phyloP scores from a whole-genome alignment of 2,113 vertebrate genomes.

The Hydrochoerus hydrochaeris region DNA sequence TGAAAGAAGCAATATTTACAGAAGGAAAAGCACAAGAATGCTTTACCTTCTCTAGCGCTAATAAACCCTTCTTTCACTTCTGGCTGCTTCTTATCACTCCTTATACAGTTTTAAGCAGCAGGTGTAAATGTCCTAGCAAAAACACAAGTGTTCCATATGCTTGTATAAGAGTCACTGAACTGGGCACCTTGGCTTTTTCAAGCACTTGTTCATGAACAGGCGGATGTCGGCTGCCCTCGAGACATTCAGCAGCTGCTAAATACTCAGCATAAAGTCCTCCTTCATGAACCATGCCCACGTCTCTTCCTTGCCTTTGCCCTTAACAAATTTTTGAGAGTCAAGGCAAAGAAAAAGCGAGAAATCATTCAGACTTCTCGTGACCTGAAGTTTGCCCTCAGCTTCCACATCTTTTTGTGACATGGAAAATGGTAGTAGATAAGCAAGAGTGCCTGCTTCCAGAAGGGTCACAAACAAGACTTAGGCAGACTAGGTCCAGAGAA shows the following conservation, averaged over 20 bases:
- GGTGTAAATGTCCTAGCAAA: neutral
- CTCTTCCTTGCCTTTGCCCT: neutral
- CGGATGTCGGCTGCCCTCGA: neutral
- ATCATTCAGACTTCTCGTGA: neutral
- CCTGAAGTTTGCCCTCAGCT: conserved; percentile 42
- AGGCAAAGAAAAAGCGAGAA: conserved; percentile 35
- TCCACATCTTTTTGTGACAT: neutral
- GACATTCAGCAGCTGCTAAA: neutral
- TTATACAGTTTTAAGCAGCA: neutral
- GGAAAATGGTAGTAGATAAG: conserved; percentile 36
- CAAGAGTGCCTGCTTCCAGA: neutral
- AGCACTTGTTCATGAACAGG: neutral
- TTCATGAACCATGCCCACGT: neutral
- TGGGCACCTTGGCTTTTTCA: neutral
- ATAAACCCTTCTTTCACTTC: neutral
- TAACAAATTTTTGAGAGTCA: neutral
- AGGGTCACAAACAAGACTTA: neutral
- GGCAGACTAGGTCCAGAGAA: neutral
- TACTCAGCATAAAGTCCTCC: neutral
- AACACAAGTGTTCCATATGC: neutral
- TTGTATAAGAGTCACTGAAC: neutral
- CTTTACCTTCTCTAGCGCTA: neutral
- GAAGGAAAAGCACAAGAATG: neutral
- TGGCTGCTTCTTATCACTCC: neutral
- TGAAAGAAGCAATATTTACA: neutral